A percentile compares a stretch with the other conserved stretches of the same genome.
These are phyloP conservation scores for Tinea trinotella DNA, from an alignment of 2,888 invertebrate genomes.

Conservation along the genomic window DNA sequence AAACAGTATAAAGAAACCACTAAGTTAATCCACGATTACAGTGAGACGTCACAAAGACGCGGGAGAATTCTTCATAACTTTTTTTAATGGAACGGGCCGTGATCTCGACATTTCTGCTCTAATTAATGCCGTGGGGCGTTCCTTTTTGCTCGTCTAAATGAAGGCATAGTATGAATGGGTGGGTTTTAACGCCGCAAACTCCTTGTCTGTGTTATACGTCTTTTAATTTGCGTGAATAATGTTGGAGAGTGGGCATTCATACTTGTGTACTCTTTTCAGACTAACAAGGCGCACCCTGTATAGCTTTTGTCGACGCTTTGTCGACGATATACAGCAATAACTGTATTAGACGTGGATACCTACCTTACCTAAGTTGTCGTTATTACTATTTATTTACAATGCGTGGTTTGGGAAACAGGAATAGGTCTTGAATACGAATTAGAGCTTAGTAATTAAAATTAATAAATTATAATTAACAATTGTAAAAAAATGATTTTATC, in stretches of 20 bases:
- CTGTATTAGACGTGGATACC: too few relatives aligned
- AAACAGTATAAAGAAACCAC: too few relatives aligned
- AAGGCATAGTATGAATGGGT: conserved; percentile 61
- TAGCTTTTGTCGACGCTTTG: neutral
- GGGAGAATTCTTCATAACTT: conserved; percentile 45
- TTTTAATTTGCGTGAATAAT: conserved; percentile 70
- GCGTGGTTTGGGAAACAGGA: too few relatives aligned
- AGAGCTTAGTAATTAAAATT: too few relatives aligned
- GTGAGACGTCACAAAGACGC: neutral
- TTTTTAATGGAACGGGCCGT: conserved; percentile 61
- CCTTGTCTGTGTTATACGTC: conserved; percentile 34
- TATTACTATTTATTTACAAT: too few relatives aligned
- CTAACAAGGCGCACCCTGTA: neutral
- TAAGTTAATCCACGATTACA: neutral
- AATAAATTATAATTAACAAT: too few relatives aligned
- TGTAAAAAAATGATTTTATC: too few relatives aligned
- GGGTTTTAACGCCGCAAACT: conserved; percentile 52
- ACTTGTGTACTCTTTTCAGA: conserved; percentile 27
- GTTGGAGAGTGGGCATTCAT: conserved; percentile 54
- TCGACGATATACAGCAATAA: too few relatives aligned
- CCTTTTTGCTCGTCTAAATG: conserved; percentile 56
- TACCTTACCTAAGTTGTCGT: too few relatives aligned
- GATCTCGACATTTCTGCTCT: conserved; percentile 63
- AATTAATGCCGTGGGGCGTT: conserved; percentile 71
- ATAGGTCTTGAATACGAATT: too few relatives aligned